Percentiles rank a stretch among this genome's conserved stretches.
Evolutionary conservation across 1,140 invertebrate genomes (phyloP).

Genomic region (Drosophila jambulina): DNA sequence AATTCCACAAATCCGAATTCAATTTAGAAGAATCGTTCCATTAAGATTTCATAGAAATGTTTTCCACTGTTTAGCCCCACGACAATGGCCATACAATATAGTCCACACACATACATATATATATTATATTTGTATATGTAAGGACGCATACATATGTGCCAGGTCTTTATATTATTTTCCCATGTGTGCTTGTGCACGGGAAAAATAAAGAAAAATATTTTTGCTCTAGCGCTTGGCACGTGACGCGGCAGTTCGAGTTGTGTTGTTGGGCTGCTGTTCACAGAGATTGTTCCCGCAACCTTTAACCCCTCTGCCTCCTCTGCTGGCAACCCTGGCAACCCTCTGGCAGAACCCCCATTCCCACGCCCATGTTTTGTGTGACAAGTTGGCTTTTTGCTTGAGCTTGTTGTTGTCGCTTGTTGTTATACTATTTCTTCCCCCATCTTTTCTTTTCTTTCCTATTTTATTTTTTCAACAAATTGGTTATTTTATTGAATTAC

Average conservation of each 20-base stretch:
- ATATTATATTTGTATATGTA: conserved; percentile 3
- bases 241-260: conserved; percentile 65
- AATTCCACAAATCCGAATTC: conserved; percentile 42
- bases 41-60: conserved; percentile 49
- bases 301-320: conserved; percentile 22
- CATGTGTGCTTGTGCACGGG: conserved; percentile 23
- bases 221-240: conserved; percentile 76
- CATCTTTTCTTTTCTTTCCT: neutral
- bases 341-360: neutral
- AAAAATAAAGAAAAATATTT: conserved; percentile 63
- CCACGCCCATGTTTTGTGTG: conserved; percentile 48
- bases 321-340: neutral
- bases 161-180: conserved; percentile 34
- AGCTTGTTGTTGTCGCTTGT: conserved; percentile 59
- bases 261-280: conserved; percentile 53
- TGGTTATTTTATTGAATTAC: conserved; percentile 84
- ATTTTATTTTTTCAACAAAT: conserved; percentile 75
- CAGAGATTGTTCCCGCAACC: conserved; percentile 48
- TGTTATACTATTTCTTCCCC: conserved; percentile 40
- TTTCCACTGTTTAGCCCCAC: conserved; percentile 49
- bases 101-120: conserved; percentile 11
- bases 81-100: conserved; percentile 46
- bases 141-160: conserved; percentile 26
- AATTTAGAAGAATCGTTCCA: conserved; percentile 46
- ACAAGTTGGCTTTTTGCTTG: conserved; percentile 67